Conservation (phyloP, 1,140 invertebrate genomes). For the Heterodera schachtii region DNA sequence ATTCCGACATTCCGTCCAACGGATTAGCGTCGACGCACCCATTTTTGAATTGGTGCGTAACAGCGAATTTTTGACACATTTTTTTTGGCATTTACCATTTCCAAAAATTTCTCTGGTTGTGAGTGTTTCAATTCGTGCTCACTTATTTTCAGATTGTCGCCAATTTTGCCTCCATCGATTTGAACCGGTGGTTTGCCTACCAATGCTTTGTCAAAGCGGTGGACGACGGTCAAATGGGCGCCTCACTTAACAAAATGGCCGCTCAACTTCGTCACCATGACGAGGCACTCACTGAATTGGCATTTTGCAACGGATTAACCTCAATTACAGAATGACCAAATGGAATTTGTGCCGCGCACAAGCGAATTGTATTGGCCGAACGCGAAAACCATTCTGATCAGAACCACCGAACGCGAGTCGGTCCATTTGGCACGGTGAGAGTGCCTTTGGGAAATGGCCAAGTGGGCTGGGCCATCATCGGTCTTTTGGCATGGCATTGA, state of each 20-base stretch:
- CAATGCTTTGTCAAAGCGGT: conserved; percentile 61
- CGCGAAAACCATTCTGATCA: conserved; percentile 45
- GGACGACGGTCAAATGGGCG: conserved; percentile 50
- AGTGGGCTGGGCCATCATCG: too few relatives aligned
- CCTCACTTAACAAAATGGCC: conserved; percentile 25
- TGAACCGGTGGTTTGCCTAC: conserved; percentile 62
- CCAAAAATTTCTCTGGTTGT: too few relatives aligned
- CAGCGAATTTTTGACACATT: too few relatives aligned
- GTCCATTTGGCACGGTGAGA: conserved; percentile 55
- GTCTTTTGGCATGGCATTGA: too few relatives aligned
- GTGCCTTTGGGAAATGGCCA: background rate
- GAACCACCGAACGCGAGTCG: conserved; percentile 60
- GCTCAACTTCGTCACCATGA: conserved; percentile 16
- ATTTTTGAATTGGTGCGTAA: conserved; percentile 57
- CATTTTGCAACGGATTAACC: background rate
- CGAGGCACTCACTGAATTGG: background rate
- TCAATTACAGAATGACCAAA: conserved; percentile 7
- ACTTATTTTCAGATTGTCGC: conserved; percentile 52
- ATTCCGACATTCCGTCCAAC: conserved; percentile 45
- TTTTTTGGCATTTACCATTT: too few relatives aligned
- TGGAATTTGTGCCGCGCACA: background rate
- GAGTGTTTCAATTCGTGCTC: conserved; percentile 52
- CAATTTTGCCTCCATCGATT: conserved; percentile 54
- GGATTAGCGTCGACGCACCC: conserved; percentile 55
- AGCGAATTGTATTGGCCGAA: conserved; percentile 52